Base-by-base conservation (phyloP, 2,888 invertebrate genomes). In the Rhodophaea formosa region DNA sequence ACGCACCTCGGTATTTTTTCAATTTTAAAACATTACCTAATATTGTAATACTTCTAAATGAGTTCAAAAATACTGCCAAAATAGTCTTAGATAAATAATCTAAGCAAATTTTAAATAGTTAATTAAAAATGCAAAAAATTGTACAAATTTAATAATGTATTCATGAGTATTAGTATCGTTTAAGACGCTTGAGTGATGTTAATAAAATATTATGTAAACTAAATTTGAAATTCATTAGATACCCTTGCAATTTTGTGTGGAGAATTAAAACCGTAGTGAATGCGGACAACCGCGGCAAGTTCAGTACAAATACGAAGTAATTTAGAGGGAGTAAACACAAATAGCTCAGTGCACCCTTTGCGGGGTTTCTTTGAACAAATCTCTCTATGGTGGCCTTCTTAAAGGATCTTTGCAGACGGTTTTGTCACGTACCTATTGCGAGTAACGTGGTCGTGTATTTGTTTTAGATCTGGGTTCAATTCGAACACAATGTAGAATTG, bases 321-420 rank as follows among this genome's bases (percentile, higher is more conserved):
- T 71, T 64, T 69, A 64, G 56, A 57, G 58, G 56, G 55, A 56
- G 63, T 62, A 71, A 68, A 74, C 67, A 66, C 60, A 66, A 69
- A 65, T 59, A 54, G 59, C 51, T 54, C 43, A 12, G 29, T 49
- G 49, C 49, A 54, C 59, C 51, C 63, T 59, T 52, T 46, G 56
- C 49, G 43, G 49, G 47, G 8, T 49, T 49, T 49, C 56, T 56
- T 29, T 56, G 49, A 49, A 47, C 47, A 56, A 42, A 49, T 56
- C 56, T 29, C 30, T 49, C 42, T 56, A 29, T 42, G 46, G 39
- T 14, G 47, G 15, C 15, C 49, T 23, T 56, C 56, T 56, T 56
- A 56, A 56, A 47, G 56, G 49, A 56, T 43, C 43, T 39, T 12
- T 12, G n/a, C n/a, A 10, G 42, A 23, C 23, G 49, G 56, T 43